These are phyloP conservation scores for Cotesia congregata DNA, from an alignment of 2,888 invertebrate species.

Conservation along the genomic window DNA sequence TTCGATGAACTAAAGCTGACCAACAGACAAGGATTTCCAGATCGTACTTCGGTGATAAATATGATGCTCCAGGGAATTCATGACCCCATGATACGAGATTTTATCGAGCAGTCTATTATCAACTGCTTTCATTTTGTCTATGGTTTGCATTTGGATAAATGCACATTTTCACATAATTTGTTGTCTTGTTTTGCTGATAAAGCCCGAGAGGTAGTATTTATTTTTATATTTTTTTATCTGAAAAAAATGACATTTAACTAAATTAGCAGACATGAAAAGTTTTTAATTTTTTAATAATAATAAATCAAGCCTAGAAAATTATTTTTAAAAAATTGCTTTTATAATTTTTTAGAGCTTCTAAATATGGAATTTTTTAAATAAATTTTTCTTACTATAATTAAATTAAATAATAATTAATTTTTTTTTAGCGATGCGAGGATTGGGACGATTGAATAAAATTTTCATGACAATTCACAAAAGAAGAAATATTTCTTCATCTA, in stretches of 20 bases:
- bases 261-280: too few species aligned
- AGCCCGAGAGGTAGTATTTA: constrained; percentile 72
- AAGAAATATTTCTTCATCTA: background rate
- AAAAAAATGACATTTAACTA: too few species aligned
- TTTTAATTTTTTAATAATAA: too few species aligned
- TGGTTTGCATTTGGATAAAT: constrained; percentile 72
- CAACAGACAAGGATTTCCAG: constrained; percentile 77
- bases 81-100: constrained; percentile 77
- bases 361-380: too few species aligned
- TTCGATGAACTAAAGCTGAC: constrained; percentile 79
- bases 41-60: constrained; percentile 76
- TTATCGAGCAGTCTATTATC: constrained; percentile 79
- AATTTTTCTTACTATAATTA: too few species aligned
- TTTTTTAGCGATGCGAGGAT: constrained; percentile 78
- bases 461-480: too few species aligned
- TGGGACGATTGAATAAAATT: constrained; percentile 73
- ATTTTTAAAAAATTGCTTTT: background rate
- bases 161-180: constrained; percentile 77
- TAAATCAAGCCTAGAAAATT: background rate
- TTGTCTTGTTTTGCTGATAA: constrained; percentile 80
- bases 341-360: too few species aligned
- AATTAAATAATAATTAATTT: too few species aligned
- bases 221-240: background rate
- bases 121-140: constrained; percentile 79
- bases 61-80: constrained; percentile 76